Evolutionary conservation across 1,140 invertebrate species (phyloP), one percentile per base, ranked within the genome.

Genomic region (Drosophila sp.): DNA sequence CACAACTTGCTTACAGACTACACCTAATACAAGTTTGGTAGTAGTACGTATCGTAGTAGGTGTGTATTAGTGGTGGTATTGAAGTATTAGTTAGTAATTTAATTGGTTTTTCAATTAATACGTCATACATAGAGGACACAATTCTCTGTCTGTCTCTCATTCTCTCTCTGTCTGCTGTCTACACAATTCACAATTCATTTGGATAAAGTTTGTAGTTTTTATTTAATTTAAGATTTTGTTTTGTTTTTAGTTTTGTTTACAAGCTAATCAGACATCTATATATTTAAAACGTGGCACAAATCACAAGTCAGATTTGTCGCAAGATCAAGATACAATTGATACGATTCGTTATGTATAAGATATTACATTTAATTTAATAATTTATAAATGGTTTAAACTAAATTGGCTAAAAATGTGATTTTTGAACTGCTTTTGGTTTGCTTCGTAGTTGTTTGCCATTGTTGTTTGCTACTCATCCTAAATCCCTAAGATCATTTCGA

Each of bases 281-380:
- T 58, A 89, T 89, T 89, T 84, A 90, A 89, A 89, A 89, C 76
- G 84, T 89, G 85, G 84, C 84, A 89, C 84, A 89, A 89, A 89
- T 89, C 84, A 86, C 83, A 86, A 86, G 74, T 89, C 76, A 86
- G 83, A 86, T 86, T 86, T 86, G 83, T 86, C 72, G 79, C 83
- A 87, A 86, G 83, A 86, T 86, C 83, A 80, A 86, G 83, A 89
- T 86, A 86, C 84, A 87, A 83, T 87, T 78, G 83, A 86, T 86
- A 86, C 84, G 82, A 86, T 86, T 87, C 72, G 72, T 87, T 87
- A 85, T 78, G 64, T 84, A 68, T 85, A 74, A 69, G 63, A 70
- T 84, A 76, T 76, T 75, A 76, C 58, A 76, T 68, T 68, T 76
- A 72, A 73, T 79, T 74, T 35, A 76, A 77, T 77, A 73, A 79